Evolutionary conservation across 2,113 vertebrate species (phyloP), one percentile per base, ranked within the genome.

Genomic region (Urocolius indicus): DNA sequence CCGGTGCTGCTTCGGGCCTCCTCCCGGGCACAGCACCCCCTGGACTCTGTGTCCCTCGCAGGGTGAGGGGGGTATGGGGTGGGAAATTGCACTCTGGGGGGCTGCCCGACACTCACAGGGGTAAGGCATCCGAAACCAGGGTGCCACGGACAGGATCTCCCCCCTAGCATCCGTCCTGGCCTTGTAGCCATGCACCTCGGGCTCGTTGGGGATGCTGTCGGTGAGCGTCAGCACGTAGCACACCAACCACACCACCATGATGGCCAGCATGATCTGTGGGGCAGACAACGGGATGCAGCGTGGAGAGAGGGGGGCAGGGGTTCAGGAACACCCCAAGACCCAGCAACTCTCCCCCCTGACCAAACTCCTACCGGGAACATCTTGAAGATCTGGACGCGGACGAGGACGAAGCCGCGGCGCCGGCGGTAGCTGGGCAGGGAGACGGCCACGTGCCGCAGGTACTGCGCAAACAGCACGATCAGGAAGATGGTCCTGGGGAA

Each of bases 331-430:
- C 38, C 32, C 13, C 30, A 18, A 55, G 26, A 6, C 7, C 22
- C 1, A 3, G 19, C 4, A 8, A 66, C 16, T 46, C 48, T 30
- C 2, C 1, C n/a, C n/a, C n/a, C n/a, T n/a, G n/a, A n/a, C n/a
- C n/a, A n/a, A n/a, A n/a, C n/a, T n/a, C 97, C 98, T 98, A 99
- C 99, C 24, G 99, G 99, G 97, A 99, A 99, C 99, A 99, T 98
- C 97, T 99, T 99, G 98, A 99, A 99, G 95, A 99, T 98, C 96
- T 99, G 98, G 84, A 99, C 19, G 23, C 97, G 98, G 77, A 98
- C 95, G 74, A 97, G 84, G 34, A 96, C 97, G n/a, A 99, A 97
- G 36, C 99, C 99, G 57, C 93, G 98, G 87, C 98, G 97, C 58
- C 97, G 95, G 69, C 96, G 98, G 95, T 99, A 99, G 32, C 97